Evolutionary conservation across 2,797 vertebrate genomes (phyloP).

Genomic region (Spea hammondii): DNA sequence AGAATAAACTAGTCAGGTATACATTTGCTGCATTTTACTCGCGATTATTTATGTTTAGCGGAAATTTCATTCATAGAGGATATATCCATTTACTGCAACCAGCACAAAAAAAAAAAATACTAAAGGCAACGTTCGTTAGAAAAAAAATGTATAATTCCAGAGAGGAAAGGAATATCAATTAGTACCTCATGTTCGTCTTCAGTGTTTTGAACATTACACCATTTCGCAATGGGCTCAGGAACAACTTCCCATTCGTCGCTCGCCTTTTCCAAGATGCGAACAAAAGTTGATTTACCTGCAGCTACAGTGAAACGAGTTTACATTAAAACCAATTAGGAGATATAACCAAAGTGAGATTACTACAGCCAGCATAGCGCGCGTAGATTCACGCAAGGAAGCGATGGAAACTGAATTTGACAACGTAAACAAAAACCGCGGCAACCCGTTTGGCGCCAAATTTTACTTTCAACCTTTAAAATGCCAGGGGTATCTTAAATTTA

Average conservation of each 20-base stretch:
- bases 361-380: not conserved
- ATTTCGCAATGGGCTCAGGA: conserved; percentile 76
- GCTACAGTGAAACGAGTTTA: conserved; percentile 24
- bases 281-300: conserved; percentile 63
- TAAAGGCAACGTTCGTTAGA: not conserved
- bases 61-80: no score
- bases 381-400: no score
- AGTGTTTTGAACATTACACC: conserved; percentile 73
- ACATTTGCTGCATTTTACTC: no score
- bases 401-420: no score
- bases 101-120: not conserved
- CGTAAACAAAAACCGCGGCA: no score
- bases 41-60: no score
- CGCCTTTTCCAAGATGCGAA: conserved; percentile 63
- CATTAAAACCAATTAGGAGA: not conserved
- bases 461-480: no score
- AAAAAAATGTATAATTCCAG: not conserved
- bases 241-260: conserved; percentile 76
- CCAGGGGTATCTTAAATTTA: no score
- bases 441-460: no score
- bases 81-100: no score
- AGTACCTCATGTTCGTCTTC: conserved; percentile 67
- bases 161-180: not conserved
- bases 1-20: no score
- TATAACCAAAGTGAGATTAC: not conserved